Evolutionary conservation across 2,888 invertebrate species (phyloP), one percentile per base, ranked within the genome.

Genomic region (Dasysyrphus tricinctus): DNA sequence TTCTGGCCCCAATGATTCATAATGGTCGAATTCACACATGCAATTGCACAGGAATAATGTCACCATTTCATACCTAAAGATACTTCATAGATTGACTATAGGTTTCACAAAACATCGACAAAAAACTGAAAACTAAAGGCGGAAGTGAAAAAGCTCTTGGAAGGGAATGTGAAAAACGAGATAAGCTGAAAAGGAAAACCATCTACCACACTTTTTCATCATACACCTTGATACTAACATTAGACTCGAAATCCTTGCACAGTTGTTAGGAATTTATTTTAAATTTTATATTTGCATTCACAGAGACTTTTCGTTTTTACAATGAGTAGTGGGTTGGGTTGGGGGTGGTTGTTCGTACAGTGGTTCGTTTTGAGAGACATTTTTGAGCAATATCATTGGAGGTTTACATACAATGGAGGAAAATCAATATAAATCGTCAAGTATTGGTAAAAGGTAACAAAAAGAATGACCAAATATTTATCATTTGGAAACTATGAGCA

Each of bases 1-100:
- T 79, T 72, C 72, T 65, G 65, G 54, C 39, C 56, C 63, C 63
- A 73, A 72, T 65, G 49, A 56, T 65, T 65, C 65, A 79, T 79
- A 72, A 73, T 79, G 79, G 79, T 73, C 79, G 79, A 79, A 57
- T 73, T 79, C 79, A 79, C 79, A 73, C 79, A 73, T 79, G 72
- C 76, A 57, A 73, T 79, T 79, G 72, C 54, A 73, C 63, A 49
- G 16, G 72, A 63, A 73, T 73, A 72, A 72, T 79, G 73, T 65
- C 73, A 51, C 32, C n/a, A 51, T 73, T 63, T 44, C 29, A 44
- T 44, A 44, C 24, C 39, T 37, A 54, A 34, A 54, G 70, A 34
- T 78, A 54, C 59, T 63, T 44, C 32, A 63, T 63, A 44, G 63
- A 63, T 63, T 63, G 63, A 44, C 63, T 63, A 44, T 54, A 54